Base-by-base conservation (phyloP, 2,797 vertebrate species). In the Xenopus petersii region DNA sequence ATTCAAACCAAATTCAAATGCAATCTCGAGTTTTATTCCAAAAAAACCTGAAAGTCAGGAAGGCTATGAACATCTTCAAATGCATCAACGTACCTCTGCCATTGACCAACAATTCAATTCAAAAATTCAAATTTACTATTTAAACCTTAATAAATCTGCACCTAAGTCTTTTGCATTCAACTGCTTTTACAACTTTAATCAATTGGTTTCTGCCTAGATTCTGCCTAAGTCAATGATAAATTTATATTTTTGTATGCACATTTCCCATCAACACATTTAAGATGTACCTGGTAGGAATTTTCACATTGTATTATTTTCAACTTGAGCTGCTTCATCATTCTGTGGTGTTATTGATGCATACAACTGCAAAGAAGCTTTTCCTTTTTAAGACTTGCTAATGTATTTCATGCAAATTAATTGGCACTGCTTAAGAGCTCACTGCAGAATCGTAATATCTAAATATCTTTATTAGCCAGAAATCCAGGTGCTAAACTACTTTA, bases 331-430 rank as follows among this genome's bases (percentile, higher is more conserved):
- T 83, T 79, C 72, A 75, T 61, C 84, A 80, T 79, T 82, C 77
- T 75, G 58, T 51, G 83, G 62, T 0, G 0, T 83, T 74, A 79
- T 49, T 83, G 83, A 84, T 79, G 83, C 76, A 47, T 79, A 84
- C 64, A 56, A 83, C 54, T 79, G 70, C 67, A 60, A 68, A 70
- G 48, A 74, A 65, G 73, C 59, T 67, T 60, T 46, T 13, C 67
- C 82, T 87, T 88, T 90, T 83, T 12, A 87, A 85, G 75, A 86
- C 71, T 67, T 84, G 84, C 80, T 88, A 86, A 87, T 87, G 88
- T 89, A 87, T 83, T 76, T 82, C 83, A 84, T 85, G 82, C 58
- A 88, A 89, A 88, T 89, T 87, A 89, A 85, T 87, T 89, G 83
- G 77, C 68, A 85, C 64, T 75, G 77, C 17, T 81, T 82, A 73